Base-by-base conservation (phyloP, 2,888 invertebrate species). In the Yponomeuta malinellus region DNA sequence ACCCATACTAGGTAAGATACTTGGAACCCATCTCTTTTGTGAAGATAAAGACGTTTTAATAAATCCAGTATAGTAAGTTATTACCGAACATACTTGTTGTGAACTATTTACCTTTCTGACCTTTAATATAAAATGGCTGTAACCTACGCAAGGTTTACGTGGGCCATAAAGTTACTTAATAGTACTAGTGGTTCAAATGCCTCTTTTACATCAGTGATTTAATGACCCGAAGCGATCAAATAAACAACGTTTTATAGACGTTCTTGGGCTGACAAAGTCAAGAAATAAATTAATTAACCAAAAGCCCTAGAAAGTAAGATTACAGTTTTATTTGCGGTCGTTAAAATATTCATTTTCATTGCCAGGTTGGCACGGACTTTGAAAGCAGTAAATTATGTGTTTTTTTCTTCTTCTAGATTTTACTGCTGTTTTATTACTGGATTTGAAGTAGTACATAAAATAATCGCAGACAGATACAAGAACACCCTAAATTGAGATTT, bases 241-340 rank as follows among this genome's bases (percentile, higher is more conserved):
- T 59, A 59, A 59, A 59, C 52, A 59, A 59, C 52, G 52, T 59
- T 59, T 59, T 59, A 59, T 59, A 59, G 52, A 12, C 52, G 15
- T 15, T 59, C 52, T 59, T 59, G 52, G 52, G 12, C 52, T 59
- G 52, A 15, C 52, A 59, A 59, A 59, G 52, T 59, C 12, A 59
- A 59, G 52, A 59, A 59, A 59, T 59, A 59, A 59, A 59, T 59
- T 59, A 59, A 59, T 59, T 59, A 59, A 59, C 52, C 52, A 8
- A 59, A 59, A 10, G 52, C 52, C 12, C 15, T 59, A 59, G 43
- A 43, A 59, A 3, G 52, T 59, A 8, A 59, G 52, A 59, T 59
- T 59, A 59, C 52, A 59, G 52, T 59, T 59, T 59, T 59, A 59
- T 59, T 59, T 59, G 52, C 52, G 52, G 52, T 12, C 52, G 15